Percentiles rank a stretch among this genome's conserved stretches.
These are phyloP conservation scores for Zaprionus bogoriensis DNA, from an alignment of 2,888 invertebrate genomes.

Conservation along the genomic window DNA sequence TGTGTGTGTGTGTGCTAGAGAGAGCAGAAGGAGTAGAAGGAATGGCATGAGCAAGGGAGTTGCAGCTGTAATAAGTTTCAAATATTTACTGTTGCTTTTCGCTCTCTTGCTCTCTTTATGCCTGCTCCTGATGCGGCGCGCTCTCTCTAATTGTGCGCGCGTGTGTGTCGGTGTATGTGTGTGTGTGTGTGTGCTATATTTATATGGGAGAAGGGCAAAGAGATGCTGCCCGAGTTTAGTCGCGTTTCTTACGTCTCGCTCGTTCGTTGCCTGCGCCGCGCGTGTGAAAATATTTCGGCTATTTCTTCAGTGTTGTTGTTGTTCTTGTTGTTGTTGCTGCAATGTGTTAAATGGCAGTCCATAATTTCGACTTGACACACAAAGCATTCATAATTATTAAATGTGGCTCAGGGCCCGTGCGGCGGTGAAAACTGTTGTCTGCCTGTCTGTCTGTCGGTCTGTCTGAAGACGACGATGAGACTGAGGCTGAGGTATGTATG, in stretches of 20 bases:
- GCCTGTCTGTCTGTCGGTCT: no score
- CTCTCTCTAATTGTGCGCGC: slow-evolving; percentile 64
- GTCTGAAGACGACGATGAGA: no score
- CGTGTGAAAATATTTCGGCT: slow-evolving; percentile 73
- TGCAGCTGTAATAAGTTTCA: slow-evolving; percentile 59
- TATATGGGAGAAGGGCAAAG: slow-evolving; percentile 47
- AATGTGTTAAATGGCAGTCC: slow-evolving; percentile 64
- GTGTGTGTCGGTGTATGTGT: slow-evolving; percentile 54
- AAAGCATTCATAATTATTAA: slow-evolving; percentile 69
- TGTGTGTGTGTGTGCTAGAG: no score
- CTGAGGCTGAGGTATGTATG: slow-evolving; percentile 21
- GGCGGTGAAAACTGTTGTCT: slow-evolving; percentile 39
- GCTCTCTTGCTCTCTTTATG: not conserved
- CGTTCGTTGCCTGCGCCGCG: slow-evolving; percentile 31
- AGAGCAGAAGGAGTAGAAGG: not conserved
- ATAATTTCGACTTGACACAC: slow-evolving; percentile 70
- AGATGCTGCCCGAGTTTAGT: slow-evolving; percentile 56
- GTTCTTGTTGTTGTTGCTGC: slow-evolving; percentile 22
- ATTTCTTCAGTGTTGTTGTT: slow-evolving; percentile 28
- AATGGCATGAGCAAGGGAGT: slow-evolving; percentile 1
- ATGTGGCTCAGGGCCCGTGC: slow-evolving; percentile 55
- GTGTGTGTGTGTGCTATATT: slow-evolving; percentile 69
- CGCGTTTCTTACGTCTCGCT: slow-evolving; percentile 26
- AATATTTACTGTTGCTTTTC: slow-evolving; percentile 58
- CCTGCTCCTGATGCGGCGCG: slow-evolving; percentile 21